Evolutionary conservation across 2,797 vertebrate species (phyloP).

Genomic region (Hemibagrus guttatus): DNA sequence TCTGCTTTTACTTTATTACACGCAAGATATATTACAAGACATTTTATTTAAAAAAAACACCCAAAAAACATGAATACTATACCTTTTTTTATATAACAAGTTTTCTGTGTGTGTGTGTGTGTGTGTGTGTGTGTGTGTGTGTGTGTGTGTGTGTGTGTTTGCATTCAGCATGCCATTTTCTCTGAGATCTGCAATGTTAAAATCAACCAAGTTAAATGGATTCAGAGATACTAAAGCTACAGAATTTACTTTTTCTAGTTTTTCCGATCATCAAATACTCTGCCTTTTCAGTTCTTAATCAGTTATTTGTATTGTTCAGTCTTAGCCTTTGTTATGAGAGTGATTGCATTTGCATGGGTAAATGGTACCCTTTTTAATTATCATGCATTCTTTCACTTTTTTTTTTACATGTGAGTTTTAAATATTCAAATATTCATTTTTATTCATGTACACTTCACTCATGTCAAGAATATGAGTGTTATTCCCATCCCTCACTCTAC

Average conservation of each 20-base stretch:
- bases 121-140: neutral
- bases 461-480: neutral
- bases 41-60: neutral
- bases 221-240: neutral
- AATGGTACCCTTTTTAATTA: neutral
- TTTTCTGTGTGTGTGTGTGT: neutral
- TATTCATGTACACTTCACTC: neutral
- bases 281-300: neutral
- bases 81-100: too few relatives aligned
- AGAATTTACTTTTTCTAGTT: too few relatives aligned
- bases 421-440: neutral
- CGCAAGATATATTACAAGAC: neutral
- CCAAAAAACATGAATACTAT: neutral
- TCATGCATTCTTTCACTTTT: neutral
- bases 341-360: neutral
- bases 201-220: conserved; percentile 1
- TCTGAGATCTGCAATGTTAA: neutral
- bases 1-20: neutral
- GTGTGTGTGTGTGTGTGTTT: neutral
- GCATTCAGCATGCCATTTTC: neutral
- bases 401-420: neutral
- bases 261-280: neutral
- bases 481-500: conserved; percentile 1
- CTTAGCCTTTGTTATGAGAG: neutral
- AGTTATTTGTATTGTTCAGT: neutral